Evolutionary conservation across 92 coral and sea anemone species (phyloP).

Genomic region (Pocillopora meandrina): DNA sequence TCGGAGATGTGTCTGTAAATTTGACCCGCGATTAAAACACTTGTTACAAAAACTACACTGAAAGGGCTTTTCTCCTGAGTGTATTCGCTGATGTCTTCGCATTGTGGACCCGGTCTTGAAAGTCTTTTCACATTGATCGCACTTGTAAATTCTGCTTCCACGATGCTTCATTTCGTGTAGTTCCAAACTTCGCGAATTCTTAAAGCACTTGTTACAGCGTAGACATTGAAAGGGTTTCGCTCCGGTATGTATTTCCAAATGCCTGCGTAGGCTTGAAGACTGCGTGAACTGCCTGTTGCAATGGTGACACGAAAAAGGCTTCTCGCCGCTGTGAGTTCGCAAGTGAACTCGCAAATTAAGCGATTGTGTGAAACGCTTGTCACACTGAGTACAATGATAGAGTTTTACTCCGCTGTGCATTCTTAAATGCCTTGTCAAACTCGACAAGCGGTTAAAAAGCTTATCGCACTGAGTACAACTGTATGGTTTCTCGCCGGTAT

Average conservation of each 20-base stretch:
- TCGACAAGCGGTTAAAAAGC: conserved; percentile 6
- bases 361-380: neutral
- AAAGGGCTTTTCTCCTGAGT: conserved; percentile 23
- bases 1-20: neutral
- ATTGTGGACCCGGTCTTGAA: neutral
- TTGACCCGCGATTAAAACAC: conserved; percentile 11
- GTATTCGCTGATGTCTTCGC: neutral
- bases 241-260: neutral
- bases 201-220: neutral
- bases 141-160: neutral
- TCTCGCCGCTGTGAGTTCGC: neutral
- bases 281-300: neutral
- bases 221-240: neutral
- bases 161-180: neutral
- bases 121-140: neutral
- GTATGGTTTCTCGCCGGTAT: neutral
- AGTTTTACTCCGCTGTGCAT: neutral
- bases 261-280: neutral
- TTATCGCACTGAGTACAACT: neutral
- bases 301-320: neutral
- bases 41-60: conserved; percentile 7
- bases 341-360: neutral
- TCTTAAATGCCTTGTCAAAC: neutral
- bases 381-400: neutral
- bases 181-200: neutral